Conservation (phyloP, 2,888 invertebrate genomes). For the Calameuta pallipes region DNA sequence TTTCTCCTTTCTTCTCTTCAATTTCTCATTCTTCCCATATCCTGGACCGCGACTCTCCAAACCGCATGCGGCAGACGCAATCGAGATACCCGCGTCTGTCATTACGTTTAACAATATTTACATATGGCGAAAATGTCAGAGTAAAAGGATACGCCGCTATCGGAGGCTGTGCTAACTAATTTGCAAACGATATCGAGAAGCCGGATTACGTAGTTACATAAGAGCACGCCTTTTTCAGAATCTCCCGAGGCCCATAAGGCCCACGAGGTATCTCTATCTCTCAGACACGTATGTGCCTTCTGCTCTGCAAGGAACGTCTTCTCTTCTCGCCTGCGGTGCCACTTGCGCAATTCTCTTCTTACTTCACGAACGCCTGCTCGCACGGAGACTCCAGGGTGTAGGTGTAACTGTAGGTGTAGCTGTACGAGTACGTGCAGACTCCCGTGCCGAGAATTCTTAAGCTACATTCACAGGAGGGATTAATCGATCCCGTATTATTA, state of each 20-base stretch:
- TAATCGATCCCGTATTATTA: not conserved
- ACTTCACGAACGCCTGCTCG: constrained; percentile 40
- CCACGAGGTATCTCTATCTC: not conserved
- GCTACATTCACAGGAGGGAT: not conserved
- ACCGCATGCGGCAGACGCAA: not conserved
- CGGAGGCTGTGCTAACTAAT: constrained; percentile 29
- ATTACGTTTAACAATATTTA: constrained; percentile 42
- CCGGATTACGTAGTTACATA: constrained; percentile 16
- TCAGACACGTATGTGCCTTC: constrained; percentile 9
- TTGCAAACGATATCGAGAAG: constrained; percentile 9
- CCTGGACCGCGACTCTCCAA: not conserved
- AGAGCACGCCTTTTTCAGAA: not conserved
- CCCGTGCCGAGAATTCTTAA: not conserved
- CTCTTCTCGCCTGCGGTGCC: constrained; percentile 34
- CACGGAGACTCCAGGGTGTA: constrained; percentile 10
- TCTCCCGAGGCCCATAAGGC: not conserved
- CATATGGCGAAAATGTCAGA: constrained; percentile 52
- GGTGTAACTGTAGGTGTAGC: constrained; percentile 6
- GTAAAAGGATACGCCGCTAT: constrained; percentile 41
- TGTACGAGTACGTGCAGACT: constrained; percentile 11
- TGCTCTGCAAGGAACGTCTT: constrained; percentile 13
- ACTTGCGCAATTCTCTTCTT: constrained; percentile 48
- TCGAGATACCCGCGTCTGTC: not conserved
- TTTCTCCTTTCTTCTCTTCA: constrained; percentile 7
- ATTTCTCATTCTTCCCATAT: not conserved